Evolutionary conservation across 2,888 invertebrate species (phyloP), one percentile per base, ranked within the genome.

Genomic region (Drosophila stalkeri): DNA sequence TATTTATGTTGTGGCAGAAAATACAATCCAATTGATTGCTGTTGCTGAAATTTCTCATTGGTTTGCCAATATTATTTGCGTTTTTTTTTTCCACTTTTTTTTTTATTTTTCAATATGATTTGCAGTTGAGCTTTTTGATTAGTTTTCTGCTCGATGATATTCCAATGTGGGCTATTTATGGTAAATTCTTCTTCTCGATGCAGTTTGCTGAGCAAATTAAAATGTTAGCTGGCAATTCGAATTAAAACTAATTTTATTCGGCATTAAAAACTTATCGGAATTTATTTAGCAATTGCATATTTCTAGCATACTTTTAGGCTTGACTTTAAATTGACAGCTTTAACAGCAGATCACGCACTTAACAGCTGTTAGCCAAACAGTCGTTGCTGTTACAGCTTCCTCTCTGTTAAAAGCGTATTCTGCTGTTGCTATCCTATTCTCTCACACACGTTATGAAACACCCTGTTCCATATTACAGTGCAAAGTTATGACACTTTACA

Each of bases 121-220:
- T 79, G 74, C 79, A 74, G 65, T 79, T 82, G 82, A 72, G 77
- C 49, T 72, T 77, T 82, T 82, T 81, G 82, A 82, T 82, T 82
- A 82, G 82, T 77, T 82, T 82, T 72, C 55, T 64, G 39, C 44
- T 56, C 61, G 31, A 62, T 55, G n/a, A 46, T 75, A 72, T 80
- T 64, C 56, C 59, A 66, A 56, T 63, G 49, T 63, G 63, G 54
- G 61, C 62, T 59, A 70, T 66, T 75, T 75, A 77, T 78, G 75
- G 56, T 65, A 52, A 64, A 57, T 41, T 59, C 43, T 16, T 61
- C 44, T 72, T 65, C 39, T 60, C 47, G 41, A 16, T 23, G 7
- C 31, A 68, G 27, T 61, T 77, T 77, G 52, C 44, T 55, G 54
- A n/a, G 31, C 35, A 47, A 31, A 67, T 61, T 64, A 52, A 27